phyloP scores from a whole-genome alignment of 2,888 invertebrate species.

The Dryococelus australis region DNA sequence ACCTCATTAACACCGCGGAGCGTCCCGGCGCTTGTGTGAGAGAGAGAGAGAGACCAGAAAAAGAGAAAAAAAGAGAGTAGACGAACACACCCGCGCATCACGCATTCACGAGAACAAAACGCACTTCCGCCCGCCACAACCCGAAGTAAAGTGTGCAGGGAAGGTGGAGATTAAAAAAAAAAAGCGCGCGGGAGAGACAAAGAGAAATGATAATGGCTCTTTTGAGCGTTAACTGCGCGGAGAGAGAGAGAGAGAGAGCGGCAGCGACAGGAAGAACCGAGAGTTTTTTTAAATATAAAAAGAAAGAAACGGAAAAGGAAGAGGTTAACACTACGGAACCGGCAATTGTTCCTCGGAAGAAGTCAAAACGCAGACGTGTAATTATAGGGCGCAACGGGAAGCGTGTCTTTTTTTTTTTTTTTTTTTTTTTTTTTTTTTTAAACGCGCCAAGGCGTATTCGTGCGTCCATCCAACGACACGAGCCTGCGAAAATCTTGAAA shows the following conservation, averaged over 20 bases:
- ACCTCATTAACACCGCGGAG: constrained; percentile 5
- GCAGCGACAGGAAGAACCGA: constrained; percentile 35
- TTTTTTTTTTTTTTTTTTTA: too few relatives aligned
- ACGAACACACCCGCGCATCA: background rate
- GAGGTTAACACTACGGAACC: background rate
- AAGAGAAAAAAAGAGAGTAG: background rate
- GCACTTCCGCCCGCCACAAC: background rate
- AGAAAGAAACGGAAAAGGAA: background rate
- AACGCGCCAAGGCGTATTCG: too few relatives aligned
- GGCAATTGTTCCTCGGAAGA: constrained; percentile 10
- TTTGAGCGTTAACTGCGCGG: constrained; percentile 29
- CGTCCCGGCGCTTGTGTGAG: background rate
- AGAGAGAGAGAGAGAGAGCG: constrained; percentile 36
- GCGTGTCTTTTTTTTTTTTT: background rate
- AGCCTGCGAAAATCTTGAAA: too few relatives aligned
- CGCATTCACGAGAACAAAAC: constrained; percentile 16
- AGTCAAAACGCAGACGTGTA: background rate
- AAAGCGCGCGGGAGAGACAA: constrained; percentile 13
- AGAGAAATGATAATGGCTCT: constrained; percentile 18
- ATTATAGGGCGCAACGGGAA: background rate
- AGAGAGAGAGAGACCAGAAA: background rate
- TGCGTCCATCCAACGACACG: too few relatives aligned
- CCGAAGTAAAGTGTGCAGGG: too few relatives aligned
- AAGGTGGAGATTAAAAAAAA: background rate
- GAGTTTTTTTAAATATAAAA: background rate